Percentiles rank a stretch among this genome's conserved stretches.
phyloP scores from a whole-genome alignment of 2,797 vertebrate species.

The Urosaurus nigricauda region DNA sequence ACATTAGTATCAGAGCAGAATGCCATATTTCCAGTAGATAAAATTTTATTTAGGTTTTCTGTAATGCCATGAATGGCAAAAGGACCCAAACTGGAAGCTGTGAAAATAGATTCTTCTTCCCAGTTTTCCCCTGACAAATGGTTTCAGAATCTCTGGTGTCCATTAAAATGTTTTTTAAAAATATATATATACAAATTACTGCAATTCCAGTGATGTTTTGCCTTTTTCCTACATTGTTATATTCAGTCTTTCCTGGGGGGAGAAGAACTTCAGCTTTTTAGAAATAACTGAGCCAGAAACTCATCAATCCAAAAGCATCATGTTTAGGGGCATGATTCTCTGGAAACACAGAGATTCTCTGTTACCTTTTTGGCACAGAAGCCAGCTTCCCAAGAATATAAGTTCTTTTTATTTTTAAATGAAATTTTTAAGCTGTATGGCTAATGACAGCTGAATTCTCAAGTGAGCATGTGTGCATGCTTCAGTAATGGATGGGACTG shows the following conservation, averaged over 20 bases:
- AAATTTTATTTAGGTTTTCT: neutral
- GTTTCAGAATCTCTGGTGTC: constrained; percentile 8
- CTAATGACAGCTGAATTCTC: neutral
- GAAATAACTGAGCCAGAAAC: constrained; percentile 62
- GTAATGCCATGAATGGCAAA: accelerated
- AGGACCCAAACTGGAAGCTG: neutral
- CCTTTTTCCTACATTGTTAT: constrained; percentile 1
- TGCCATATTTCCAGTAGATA: constrained; percentile 12
- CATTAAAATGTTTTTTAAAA: neutral
- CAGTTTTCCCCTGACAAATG: neutral
- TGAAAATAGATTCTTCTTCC: constrained; percentile 1
- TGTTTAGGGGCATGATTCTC: neutral
- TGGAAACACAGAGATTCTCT: no score
- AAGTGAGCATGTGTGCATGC: neutral
- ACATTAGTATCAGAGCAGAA: constrained; percentile 42
- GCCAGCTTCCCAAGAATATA: neutral
- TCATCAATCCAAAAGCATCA: constrained; percentile 25
- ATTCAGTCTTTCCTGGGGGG: constrained; percentile 31
- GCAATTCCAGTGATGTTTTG: constrained; percentile 1
- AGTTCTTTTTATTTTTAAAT: neutral
- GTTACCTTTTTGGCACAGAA: neutral
- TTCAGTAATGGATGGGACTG: no score
- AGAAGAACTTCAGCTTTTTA: neutral
- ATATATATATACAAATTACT: neutral
- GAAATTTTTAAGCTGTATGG: neutral